These are phyloP conservation scores for Nomada ruficornis DNA, from an alignment of 2,888 invertebrate genomes.

Conservation along the genomic window DNA sequence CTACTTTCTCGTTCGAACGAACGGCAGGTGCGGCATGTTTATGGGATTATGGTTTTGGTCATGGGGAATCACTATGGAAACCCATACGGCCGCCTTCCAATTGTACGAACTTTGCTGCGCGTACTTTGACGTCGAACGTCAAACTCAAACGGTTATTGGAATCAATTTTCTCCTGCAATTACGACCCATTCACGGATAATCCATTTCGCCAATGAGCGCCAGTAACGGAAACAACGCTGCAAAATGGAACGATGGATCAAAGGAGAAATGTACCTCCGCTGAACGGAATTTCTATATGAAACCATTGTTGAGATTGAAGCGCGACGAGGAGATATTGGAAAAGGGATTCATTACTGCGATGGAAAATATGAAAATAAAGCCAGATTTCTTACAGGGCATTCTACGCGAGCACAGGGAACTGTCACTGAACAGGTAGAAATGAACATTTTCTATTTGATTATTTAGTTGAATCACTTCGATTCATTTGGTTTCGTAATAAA, in stretches of 20 bases:
- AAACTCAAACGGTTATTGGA: not conserved
- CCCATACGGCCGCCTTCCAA: constrained; percentile 29
- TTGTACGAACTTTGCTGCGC: constrained; percentile 2
- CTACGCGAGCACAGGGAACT: constrained; percentile 65
- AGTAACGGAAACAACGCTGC: constrained; percentile 2
- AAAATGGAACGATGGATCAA: not conserved
- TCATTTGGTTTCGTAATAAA: too few relatives aligned
- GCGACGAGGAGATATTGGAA: constrained; percentile 78
- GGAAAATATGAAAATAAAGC: constrained; percentile 73
- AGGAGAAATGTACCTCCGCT: constrained; percentile 32
- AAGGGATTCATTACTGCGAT: constrained; percentile 73
- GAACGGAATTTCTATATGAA: constrained; percentile 69
- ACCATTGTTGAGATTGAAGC: constrained; percentile 76
- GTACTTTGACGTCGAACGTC: constrained; percentile 7
- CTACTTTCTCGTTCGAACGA: constrained; percentile 8
- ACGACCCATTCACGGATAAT: constrained; percentile 12
- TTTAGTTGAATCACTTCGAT: not conserved
- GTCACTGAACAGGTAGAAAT: constrained; percentile 72
- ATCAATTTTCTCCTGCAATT: constrained; percentile 1
- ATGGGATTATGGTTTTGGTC: constrained; percentile 13
- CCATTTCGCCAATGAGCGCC: constrained; percentile 14
- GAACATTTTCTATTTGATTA: constrained; percentile 6
- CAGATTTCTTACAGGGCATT: constrained; percentile 68
- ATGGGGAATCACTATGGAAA: constrained; percentile 64
- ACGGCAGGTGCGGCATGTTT: constrained; percentile 32